These are phyloP conservation scores for Cynodonichthys magdalenae DNA, from an alignment of 2,797 vertebrate species.

Conservation along the genomic window DNA sequence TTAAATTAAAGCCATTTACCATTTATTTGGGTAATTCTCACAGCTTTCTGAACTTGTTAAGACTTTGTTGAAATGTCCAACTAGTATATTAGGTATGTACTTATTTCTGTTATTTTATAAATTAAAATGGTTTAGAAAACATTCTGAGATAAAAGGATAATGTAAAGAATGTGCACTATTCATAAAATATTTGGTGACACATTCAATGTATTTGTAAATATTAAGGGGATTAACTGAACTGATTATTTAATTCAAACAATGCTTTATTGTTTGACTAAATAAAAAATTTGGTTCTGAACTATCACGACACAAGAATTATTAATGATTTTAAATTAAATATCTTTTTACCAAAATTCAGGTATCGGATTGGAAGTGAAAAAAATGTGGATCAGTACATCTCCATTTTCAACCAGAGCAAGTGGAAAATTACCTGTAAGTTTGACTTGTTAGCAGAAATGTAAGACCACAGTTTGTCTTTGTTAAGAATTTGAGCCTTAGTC, in stretches of 20 bases:
- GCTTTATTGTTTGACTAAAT: no score
- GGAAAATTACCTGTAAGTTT: slow-evolving; percentile 23
- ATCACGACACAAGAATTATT: neutral
- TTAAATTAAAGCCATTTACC: no score
- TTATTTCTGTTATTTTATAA: neutral
- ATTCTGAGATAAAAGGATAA: neutral
- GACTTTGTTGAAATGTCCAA: neutral
- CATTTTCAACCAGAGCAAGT: slow-evolving; percentile 12
- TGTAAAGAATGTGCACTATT: neutral
- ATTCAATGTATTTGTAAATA: neutral
- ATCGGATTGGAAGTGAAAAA: no score
- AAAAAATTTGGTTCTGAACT: neutral
- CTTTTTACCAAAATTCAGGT: neutral
- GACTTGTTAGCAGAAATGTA: slow-evolving; percentile 42
- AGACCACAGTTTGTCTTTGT: slow-evolving; percentile 19
- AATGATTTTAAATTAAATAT: neutral
- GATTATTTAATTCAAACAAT: neutral
- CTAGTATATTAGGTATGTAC: neutral
- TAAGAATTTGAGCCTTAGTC: slow-evolving; percentile 43
- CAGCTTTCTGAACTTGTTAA: no score
- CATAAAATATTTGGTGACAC: neutral
- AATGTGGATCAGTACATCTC: no score
- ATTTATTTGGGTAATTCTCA: no score
- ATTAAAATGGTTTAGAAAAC: neutral
- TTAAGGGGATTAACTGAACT: neutral